Evolutionary conservation across 2,797 vertebrate species (phyloP).

Genomic region (Brotula barbata): DNA sequence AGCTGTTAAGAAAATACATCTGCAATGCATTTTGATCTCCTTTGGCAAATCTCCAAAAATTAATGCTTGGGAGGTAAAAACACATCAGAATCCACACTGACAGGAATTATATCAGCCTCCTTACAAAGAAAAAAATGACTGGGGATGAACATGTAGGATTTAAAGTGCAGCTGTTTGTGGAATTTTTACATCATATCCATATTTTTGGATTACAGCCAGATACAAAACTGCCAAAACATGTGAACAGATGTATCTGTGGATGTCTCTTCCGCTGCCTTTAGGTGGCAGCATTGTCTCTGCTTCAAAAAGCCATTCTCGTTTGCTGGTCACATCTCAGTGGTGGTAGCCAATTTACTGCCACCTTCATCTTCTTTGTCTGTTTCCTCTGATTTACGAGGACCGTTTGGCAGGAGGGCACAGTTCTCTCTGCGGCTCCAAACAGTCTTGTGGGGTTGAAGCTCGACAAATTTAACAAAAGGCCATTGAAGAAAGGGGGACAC

Average conservation of each 20-base stretch:
- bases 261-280: constrained; percentile 20
- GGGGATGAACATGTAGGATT: constrained; percentile 48
- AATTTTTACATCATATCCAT: constrained; percentile 59
- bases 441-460: too few species aligned
- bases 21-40: constrained; percentile 27
- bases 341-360: constrained; percentile 7
- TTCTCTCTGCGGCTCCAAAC: constrained; percentile 9
- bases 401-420: constrained; percentile 22
- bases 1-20: constrained; percentile 21
- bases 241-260: constrained; percentile 30
- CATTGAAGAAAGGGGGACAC: constrained; percentile 18
- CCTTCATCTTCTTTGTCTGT: constrained; percentile 13
- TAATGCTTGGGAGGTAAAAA: constrained; percentile 31
- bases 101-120: constrained; percentile 62
- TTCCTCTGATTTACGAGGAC: constrained; percentile 44
- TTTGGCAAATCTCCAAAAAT: constrained; percentile 24
- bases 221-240: constrained; percentile 34
- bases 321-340: constrained; percentile 24
- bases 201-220: constrained; percentile 48
- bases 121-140: constrained; percentile 33
- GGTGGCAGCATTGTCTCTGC: constrained; percentile 26
- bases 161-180: constrained; percentile 78
- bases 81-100: constrained; percentile 40
- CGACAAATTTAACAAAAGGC: constrained; percentile 10
- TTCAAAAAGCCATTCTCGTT: constrained; percentile 25